Conservation (phyloP, 2,113 vertebrate species). For the Cheirogaleus medius region DNA sequence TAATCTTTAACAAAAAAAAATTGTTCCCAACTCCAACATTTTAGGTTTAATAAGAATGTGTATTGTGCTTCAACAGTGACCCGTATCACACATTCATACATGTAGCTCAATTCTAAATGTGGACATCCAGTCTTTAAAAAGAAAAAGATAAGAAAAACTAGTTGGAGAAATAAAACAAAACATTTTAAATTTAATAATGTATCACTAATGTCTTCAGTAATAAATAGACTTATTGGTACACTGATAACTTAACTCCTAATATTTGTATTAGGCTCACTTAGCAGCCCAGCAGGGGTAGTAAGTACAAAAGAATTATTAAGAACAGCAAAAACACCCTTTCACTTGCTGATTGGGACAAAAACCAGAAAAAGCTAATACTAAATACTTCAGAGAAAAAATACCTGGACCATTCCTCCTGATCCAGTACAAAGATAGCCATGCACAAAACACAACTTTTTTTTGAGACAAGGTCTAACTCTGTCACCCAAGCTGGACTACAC, state of each 20-base stretch:
- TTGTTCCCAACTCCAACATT: not conserved
- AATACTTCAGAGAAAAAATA: not conserved
- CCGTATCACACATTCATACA: not conserved
- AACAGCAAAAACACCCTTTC: not conserved
- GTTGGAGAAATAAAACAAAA: not conserved
- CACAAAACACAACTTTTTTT: not conserved
- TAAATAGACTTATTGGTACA: not conserved
- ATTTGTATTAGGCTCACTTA: not conserved
- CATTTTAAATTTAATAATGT: not conserved
- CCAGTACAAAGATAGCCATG: not conserved
- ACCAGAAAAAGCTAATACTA: not conserved
- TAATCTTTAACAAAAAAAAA: not conserved
- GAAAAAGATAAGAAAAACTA: not conserved
- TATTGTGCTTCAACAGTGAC: not conserved
- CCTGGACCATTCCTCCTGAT: not conserved
- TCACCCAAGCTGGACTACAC: no score
- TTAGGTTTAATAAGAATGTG: not conserved
- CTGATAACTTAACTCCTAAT: not conserved
- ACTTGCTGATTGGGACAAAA: not conserved
- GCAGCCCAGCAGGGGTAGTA: not conserved
- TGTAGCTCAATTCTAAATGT: slow-evolving; percentile 8
- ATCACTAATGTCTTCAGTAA: not conserved
- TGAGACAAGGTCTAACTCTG: no score
- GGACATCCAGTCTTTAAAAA: not conserved
- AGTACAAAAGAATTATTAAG: not conserved